Evolutionary conservation across 2,113 vertebrate genomes (phyloP).

Genomic region (Coturnix japonica): DNA sequence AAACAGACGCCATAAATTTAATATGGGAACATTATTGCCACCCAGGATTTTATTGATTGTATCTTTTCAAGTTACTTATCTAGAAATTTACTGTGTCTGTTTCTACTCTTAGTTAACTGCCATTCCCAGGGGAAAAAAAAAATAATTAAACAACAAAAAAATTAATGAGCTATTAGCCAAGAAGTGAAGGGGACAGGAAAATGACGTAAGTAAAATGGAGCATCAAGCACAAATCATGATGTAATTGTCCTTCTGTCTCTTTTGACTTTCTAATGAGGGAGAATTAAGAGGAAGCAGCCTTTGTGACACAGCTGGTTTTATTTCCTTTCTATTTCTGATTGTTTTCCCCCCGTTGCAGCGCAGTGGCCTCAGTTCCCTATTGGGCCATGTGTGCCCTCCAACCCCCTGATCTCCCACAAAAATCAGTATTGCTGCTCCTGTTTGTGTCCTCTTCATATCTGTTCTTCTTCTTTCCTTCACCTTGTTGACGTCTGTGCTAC

Average conservation of each 20-base stretch:
- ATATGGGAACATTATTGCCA: constrained; percentile 52
- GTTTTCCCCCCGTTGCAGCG: too few relatives aligned
- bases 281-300: not conserved
- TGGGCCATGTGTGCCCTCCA: not conserved
- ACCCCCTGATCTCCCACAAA: not conserved
- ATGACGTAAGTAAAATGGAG: constrained; percentile 12
- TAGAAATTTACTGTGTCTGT: constrained; percentile 49
- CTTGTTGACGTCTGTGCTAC: not conserved
- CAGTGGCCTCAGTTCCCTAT: not conserved
- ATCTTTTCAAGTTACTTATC: constrained; percentile 61
- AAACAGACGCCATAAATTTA: constrained; percentile 68
- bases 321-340: too few relatives aligned
- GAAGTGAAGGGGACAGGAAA: not conserved
- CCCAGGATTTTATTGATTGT: constrained; percentile 63
- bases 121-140: constrained; percentile 51
- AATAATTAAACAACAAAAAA: not conserved
- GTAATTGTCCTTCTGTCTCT: accelerated
- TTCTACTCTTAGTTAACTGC: constrained; percentile 47
- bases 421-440: not conserved
- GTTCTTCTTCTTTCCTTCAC: not conserved
- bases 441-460: not conserved
- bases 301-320: not conserved
- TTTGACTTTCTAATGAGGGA: not conserved
- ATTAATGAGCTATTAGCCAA: constrained; percentile 54
- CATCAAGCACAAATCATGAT: not conserved